phyloP scores from a whole-genome alignment of 2,797 vertebrate genomes.

The Rhincodon typus region DNA sequence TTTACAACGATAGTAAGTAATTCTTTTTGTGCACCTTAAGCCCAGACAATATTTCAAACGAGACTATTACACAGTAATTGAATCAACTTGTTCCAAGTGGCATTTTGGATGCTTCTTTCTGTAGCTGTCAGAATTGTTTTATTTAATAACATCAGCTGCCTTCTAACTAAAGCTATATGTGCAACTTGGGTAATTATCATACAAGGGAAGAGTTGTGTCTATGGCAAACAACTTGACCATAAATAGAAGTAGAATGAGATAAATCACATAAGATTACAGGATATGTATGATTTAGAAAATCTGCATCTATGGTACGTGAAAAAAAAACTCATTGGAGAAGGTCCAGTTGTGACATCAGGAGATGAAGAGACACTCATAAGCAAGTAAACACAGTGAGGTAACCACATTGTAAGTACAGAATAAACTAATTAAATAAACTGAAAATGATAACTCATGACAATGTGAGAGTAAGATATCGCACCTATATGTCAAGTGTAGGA shows the following conservation, averaged over 20 bases:
- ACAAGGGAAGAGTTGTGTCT: neutral
- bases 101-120: neutral
- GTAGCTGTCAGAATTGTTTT: conserved; percentile 3
- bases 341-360: neutral
- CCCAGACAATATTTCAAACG: neutral
- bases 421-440: neutral
- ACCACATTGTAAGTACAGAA: neutral
- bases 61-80: neutral
- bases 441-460: neutral
- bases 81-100: neutral
- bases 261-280: neutral
- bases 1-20: neutral
- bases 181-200: neutral
- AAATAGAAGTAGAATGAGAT: neutral
- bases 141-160: neutral
- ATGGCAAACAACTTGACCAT: neutral
- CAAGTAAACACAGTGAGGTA: neutral
- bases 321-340: no score
- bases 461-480: neutral
- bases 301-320: neutral
- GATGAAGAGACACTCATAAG: neutral
- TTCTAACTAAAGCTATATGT: neutral
- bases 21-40: neutral
- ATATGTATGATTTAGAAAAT: neutral
- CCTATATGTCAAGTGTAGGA: neutral